Evolutionary conservation across 2,113 vertebrate genomes (phyloP), one percentile per base, ranked within the genome.

Genomic region (Electrona antarctica): DNA sequence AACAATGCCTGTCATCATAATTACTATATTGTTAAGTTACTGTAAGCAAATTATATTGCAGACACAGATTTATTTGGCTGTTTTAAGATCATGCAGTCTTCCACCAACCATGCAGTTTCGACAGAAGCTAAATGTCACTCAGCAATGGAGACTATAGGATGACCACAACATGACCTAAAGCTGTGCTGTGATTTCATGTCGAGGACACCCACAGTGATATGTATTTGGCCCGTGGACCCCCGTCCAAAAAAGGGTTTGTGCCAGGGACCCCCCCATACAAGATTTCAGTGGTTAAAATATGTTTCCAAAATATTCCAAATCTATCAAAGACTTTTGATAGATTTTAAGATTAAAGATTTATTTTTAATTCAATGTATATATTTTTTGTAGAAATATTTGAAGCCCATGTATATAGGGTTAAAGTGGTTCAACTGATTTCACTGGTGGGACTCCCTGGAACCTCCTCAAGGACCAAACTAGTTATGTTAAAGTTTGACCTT

Each of bases 61-160:
- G 50, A 46, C 68, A 64, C 46, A 47, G 15, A 60, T 86, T 60
- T 74, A 55, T 69, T 62, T 69, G 45, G 66, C 70, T 74, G 77
- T 69, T 71, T 69, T 15, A 41, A 60, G 62, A 76, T 82, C 87
- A 76, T 87, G 88, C 86, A 77, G 67, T 76, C 79, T 69, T 68
- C 58, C 60, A 59, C 54, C 60, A 21, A 73, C 56, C 81, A 71
- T 85, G 78, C 74, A 72, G 62, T 61, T 67, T 46, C 64, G 52
- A 67, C 62, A 79, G 68, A 51, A 76, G 67, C 63, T 69, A 63
- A 79, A 71, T 41, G 54, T 61, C 28, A 46, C 41, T 48, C 64
- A 14, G 64, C 49, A 13, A 28, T 57, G 28, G 49, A 69, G 52
- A 15, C 29, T 48, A 21, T 21, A 28, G 13, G 15, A 58, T 14